Percentiles rank a stretch among this genome's conserved stretches.
phyloP scores from a whole-genome alignment of 2,113 vertebrate species.

The Dasyprocta punctata region DNA sequence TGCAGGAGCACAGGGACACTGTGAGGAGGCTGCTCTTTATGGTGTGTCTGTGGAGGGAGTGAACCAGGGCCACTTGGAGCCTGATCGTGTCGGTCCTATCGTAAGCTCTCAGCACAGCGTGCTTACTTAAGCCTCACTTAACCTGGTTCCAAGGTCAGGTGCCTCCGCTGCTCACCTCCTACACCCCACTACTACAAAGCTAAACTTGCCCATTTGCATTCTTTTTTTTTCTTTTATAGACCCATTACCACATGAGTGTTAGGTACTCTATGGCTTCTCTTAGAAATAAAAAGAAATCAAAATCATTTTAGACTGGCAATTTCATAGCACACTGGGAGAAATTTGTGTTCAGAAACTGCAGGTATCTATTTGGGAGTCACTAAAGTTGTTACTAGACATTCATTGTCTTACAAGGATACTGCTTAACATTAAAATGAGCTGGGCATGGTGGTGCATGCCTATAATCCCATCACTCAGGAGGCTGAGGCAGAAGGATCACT shows the following conservation, averaged over 20 bases:
- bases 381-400: not conserved
- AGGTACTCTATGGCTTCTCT: not conserved
- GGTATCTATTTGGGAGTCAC: not conserved
- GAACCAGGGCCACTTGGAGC: not conserved
- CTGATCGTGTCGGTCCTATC: not conserved
- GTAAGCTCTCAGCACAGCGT: too few relatives aligned
- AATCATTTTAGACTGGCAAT: not conserved
- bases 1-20: not conserved
- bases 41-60: not conserved
- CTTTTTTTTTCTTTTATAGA: not conserved
- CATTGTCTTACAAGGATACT: not conserved
- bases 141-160: rapidly evolving
- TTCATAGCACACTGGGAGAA: not conserved
- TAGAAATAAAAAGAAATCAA: not conserved
- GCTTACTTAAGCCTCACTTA: not conserved
- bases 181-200: rapidly evolving
- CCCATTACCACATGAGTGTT: not conserved
- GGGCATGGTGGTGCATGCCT: not conserved
- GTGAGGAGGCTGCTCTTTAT: not conserved
- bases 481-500: not conserved
- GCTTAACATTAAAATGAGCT: not conserved
- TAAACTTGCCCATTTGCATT: not conserved
- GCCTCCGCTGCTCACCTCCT: not conserved
- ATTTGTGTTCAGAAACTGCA: not conserved
- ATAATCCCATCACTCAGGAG: not conserved